Base-by-base conservation (phyloP, 2,888 invertebrate species). In the Diplazon laetatorius region DNA sequence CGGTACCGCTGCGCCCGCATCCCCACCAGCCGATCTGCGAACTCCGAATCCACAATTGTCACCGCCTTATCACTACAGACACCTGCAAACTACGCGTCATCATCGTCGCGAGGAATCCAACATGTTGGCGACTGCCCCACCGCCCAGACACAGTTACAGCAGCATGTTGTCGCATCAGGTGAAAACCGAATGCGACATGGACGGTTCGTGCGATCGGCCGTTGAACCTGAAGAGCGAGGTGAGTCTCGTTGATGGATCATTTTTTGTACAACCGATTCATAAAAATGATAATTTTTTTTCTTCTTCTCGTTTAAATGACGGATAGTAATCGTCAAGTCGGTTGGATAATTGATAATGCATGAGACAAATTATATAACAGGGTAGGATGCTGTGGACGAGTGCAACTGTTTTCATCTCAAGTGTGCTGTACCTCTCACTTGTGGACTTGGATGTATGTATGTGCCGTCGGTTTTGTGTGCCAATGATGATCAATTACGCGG, bases 1-100 rank as follows among this genome's bases (percentile, higher is more conserved):
- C 92, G 91, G 93, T 93, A 89, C 93, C 88, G 93, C 93, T 89
- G 92, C 93, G 82, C 91, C 92, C 86, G 92, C 92, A 85, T 91
- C 92, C 81, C 92, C 93, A 84, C 92, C 93, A 86, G 91, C 92
- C 89, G 89, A 91, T 87, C 89, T 91, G 80, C 90, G 91, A 85
- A 91, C 91, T 82, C 91, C 92, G 83, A 91, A 92, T 85, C 90
- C 91, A 14, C 90, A 89, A 84, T 86, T 90, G 82, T 82, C 82
- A 70, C 75, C 81, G 48, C 85, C 88, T 83, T 89, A 90, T 85
- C 89, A 89, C 83, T 89, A 89, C 77, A 83, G 88, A 74, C 89
- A 88, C 82, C 88, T 89, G 72, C 89, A 89, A 78, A 84, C 39
- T 68, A 85, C 85, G 84, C 85, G 85, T 82, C 87, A 86, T 76